Conservation (phyloP, 2,888 invertebrate species). For the Lydus trimaculatus region DNA sequence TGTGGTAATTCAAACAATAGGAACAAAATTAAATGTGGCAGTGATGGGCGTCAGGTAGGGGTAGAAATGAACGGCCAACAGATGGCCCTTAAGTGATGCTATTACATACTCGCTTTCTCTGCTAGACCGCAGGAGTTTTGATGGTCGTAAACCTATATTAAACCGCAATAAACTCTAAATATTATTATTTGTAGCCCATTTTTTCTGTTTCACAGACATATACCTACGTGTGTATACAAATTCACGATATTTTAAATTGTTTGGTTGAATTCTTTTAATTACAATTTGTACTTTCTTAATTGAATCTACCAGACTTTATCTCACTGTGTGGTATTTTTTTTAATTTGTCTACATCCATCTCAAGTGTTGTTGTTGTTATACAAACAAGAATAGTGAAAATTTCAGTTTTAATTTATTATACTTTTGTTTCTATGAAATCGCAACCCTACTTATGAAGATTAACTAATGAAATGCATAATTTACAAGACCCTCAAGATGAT, state of each 20-base stretch:
- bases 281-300: constrained; percentile 17
- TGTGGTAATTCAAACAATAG: neutral
- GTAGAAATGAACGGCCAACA: constrained; percentile 23
- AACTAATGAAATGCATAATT: constrained; percentile 52
- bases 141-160: constrained; percentile 29
- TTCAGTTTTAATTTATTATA: constrained; percentile 42
- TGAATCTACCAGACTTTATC: constrained; percentile 21
- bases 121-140: constrained; percentile 24
- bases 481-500: constrained; percentile 33
- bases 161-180: constrained; percentile 29
- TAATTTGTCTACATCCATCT: constrained; percentile 14
- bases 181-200: constrained; percentile 24
- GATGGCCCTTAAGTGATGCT: constrained; percentile 33
- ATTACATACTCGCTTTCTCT: constrained; percentile 23
- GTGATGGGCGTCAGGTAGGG: neutral
- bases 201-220: neutral
- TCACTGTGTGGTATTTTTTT: constrained; percentile 27
- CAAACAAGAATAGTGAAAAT: constrained; percentile 23
- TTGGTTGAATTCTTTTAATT: neutral
- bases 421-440: constrained; percentile 48
- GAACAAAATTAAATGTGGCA: neutral
- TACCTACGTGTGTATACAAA: too few relatives aligned
- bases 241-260: neutral
- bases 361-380: constrained; percentile 21
- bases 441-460: constrained; percentile 52